A percentile compares a stretch with the other conserved stretches of the same genome.
These are phyloP conservation scores for Bhutanitis thaidina DNA, from an alignment of 2,888 invertebrate species.

Conservation along the genomic window DNA sequence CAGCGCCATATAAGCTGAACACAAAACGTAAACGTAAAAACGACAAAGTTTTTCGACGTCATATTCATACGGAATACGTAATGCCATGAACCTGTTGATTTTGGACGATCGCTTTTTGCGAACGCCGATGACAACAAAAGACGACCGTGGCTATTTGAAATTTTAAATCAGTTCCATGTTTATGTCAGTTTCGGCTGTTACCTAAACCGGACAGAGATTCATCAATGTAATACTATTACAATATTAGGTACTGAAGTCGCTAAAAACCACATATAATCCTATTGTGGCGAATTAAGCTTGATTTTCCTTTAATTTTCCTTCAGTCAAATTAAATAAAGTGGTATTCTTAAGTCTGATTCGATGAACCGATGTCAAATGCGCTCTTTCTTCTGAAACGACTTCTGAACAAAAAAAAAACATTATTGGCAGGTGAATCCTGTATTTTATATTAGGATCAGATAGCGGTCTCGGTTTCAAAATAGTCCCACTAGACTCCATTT, in stretches of 20 bases:
- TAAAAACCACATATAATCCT: not conserved
- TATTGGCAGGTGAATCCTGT: constrained; percentile 71
- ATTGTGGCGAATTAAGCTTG: not conserved
- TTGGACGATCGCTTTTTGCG: constrained; percentile 39
- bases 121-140: constrained; percentile 55
- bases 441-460: constrained; percentile 57
- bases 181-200: constrained; percentile 61
- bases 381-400: constrained; percentile 50
- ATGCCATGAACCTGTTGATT: constrained; percentile 53
- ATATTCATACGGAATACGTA: constrained; percentile 46
- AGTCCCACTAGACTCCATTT: constrained; percentile 33
- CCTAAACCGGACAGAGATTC: constrained; percentile 65
- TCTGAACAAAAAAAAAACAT: constrained; percentile 50
- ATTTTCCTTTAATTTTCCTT: constrained; percentile 24
- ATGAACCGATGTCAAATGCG: constrained; percentile 63
- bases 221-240: constrained; percentile 57
- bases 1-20: constrained; percentile 15
- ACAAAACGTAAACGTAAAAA: constrained; percentile 16
- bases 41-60: constrained; percentile 31
- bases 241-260: constrained; percentile 23
- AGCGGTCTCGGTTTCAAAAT: constrained; percentile 42
- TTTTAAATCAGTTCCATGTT: constrained; percentile 66
- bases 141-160: constrained; percentile 60
- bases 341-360: constrained; percentile 41
- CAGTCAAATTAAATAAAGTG: constrained; percentile 15